Evolutionary conservation across 2,888 invertebrate species (phyloP).

Genomic region (Stenodema calcarata): DNA sequence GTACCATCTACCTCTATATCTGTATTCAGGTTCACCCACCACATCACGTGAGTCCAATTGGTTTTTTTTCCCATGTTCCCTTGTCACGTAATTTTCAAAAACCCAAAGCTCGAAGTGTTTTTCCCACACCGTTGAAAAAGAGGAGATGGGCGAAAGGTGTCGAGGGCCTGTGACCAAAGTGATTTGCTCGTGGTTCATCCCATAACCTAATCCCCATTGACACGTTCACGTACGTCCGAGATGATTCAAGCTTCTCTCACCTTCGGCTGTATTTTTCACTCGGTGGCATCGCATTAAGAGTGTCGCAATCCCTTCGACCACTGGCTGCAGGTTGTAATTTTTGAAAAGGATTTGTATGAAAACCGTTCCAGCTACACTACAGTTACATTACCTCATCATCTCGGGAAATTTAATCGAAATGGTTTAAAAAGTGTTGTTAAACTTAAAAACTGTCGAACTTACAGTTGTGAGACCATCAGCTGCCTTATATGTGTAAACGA

Average conservation of each 20-base stretch:
- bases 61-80: neutral
- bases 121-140: neutral
- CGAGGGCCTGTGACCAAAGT: neutral
- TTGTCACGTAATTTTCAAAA: neutral
- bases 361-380: too few species aligned
- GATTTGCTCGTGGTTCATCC: neutral
- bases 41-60: neutral
- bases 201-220: neutral
- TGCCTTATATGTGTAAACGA: too few species aligned
- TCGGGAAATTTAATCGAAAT: too few species aligned
- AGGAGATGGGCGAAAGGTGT: neutral
- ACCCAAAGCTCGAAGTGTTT: neutral
- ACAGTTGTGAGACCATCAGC: too few species aligned
- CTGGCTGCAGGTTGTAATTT: too few species aligned
- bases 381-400: too few species aligned
- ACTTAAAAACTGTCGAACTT: too few species aligned
- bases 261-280: neutral
- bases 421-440: too few species aligned
- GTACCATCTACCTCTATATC: too few species aligned
- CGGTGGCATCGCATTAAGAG: neutral
- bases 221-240: neutral
- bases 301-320: neutral
- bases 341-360: too few species aligned
- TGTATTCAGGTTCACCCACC: neutral
- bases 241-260: neutral